These are phyloP conservation scores for Astreopora myriophthalma DNA, from an alignment of 64 coral and sea anemone genomes.

Conservation along the genomic window DNA sequence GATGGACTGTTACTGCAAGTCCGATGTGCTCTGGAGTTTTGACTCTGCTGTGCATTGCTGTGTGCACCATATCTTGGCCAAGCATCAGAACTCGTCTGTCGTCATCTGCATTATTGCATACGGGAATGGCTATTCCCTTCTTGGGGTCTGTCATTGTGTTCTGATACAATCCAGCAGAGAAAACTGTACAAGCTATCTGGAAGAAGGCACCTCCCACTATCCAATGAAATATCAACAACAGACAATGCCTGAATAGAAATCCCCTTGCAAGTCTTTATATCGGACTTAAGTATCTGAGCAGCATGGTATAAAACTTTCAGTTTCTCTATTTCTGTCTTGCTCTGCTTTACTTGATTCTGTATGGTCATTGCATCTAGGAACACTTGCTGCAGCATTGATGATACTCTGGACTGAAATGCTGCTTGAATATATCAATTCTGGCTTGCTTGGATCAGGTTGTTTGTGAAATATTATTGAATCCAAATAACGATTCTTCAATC, in stretches of 20 bases:
- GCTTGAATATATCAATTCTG: conserved; percentile 54
- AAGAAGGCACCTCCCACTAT: neutral
- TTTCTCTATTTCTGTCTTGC: neutral
- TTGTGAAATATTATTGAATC: conserved; percentile 17
- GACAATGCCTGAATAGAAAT: conserved; percentile 15
- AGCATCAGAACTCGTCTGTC: conserved; percentile 28
- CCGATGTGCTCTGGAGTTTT: conserved; percentile 15
- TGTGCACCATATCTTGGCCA: conserved; percentile 33
- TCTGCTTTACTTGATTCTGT: neutral
- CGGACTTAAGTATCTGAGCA: neutral
- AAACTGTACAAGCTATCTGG: conserved; percentile 25
- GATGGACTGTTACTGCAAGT: neutral
- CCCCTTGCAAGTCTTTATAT: conserved; percentile 29
- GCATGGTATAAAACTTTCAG: neutral
- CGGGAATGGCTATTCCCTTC: neutral
- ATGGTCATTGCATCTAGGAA: neutral
- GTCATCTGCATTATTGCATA: conserved; percentile 7
- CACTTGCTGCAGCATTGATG: conserved; percentile 60
- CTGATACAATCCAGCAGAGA: conserved; percentile 14
- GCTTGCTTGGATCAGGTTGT: conserved; percentile 29
- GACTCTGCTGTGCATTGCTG: neutral
- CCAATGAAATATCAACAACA: conserved; percentile 4
- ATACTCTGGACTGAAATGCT: conserved; percentile 9
- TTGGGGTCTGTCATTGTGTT: neutral
- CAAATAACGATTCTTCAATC: conserved; percentile 8